A percentile compares a stretch with the other conserved stretches of the same genome.
Evolutionary conservation across 2,113 vertebrate species (phyloP).

Genomic region (Oryctolagus cuniculus): DNA sequence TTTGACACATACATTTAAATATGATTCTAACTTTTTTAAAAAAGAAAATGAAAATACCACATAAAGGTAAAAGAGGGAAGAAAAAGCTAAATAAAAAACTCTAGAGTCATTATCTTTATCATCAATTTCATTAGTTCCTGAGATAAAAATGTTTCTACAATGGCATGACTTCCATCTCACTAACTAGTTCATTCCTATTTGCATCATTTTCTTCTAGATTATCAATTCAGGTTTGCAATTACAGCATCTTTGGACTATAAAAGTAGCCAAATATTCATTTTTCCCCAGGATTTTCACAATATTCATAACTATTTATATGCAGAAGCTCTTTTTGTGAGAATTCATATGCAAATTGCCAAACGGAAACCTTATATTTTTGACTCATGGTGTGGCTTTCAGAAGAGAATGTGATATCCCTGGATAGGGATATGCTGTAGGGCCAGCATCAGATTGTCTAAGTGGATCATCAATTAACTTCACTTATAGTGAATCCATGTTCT

Average conservation of each 20-base stretch:
- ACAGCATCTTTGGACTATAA: conserved; percentile 40
- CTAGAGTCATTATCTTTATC: not conserved
- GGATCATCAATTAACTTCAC: conserved; percentile 67
- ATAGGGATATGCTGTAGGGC: not conserved
- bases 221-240: not conserved
- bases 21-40: conserved; percentile 42
- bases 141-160: not conserved
- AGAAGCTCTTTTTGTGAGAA: conserved; percentile 56
- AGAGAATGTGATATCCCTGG: not conserved
- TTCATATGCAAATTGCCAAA: conserved; percentile 77
- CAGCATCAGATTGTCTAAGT: conserved; percentile 57
- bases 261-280: not conserved
- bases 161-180: not conserved
- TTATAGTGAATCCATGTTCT: conserved; percentile 38
- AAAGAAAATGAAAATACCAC: conserved; percentile 58
- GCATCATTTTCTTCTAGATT: conserved; percentile 45
- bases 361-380: conserved; percentile 56
- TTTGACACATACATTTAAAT: not conserved
- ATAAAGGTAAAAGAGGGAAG: not conserved
- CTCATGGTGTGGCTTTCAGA: conserved; percentile 18
- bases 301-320: conserved; percentile 51
- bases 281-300: conserved; percentile 51
- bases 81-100: not conserved
- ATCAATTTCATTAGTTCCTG: not conserved
- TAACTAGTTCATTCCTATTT: not conserved